Evolutionary conservation across 2,797 vertebrate genomes (phyloP).

Genomic region (Morus bassanus): DNA sequence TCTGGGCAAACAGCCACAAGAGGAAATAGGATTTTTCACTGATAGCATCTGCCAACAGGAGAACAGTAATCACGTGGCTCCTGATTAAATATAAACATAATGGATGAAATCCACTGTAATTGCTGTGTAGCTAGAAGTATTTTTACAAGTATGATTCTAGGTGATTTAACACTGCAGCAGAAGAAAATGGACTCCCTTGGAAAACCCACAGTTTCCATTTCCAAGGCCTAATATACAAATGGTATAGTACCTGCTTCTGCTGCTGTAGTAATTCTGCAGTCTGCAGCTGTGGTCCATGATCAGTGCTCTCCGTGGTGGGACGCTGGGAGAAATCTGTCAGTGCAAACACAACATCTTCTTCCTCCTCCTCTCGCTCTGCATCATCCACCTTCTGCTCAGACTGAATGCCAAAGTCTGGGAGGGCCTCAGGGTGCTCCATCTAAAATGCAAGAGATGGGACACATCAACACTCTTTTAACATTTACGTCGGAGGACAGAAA

Average conservation of each 20-base stretch:
- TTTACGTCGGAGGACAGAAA: background rate
- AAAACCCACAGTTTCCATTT: background rate
- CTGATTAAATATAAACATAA: constrained; percentile 46
- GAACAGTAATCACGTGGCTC: background rate
- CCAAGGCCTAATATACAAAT: background rate
- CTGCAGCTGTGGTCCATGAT: constrained; percentile 72
- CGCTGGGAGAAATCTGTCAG: constrained; percentile 75
- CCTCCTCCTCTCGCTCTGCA: constrained; percentile 71
- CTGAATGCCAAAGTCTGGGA: constrained; percentile 76
- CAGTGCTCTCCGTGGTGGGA: constrained; percentile 64
- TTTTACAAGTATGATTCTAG: background rate
- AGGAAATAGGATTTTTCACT: constrained; percentile 55
- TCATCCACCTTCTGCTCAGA: constrained; percentile 62
- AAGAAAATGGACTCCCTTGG: background rate
- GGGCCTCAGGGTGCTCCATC: constrained; percentile 80
- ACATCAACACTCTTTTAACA: background rate
- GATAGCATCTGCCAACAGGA: constrained; percentile 37
- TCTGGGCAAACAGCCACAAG: constrained; percentile 50
- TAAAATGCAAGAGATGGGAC: constrained; percentile 43
- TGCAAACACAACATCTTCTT: constrained; percentile 71
- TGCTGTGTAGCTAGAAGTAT: background rate
- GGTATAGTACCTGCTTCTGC: constrained; percentile 85
- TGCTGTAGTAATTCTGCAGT: constrained; percentile 83
- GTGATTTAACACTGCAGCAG: background rate
- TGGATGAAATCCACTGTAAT: constrained; percentile 12